phyloP scores from a whole-genome alignment of 2,888 invertebrate genomes.

The Trisateles emortualis region DNA sequence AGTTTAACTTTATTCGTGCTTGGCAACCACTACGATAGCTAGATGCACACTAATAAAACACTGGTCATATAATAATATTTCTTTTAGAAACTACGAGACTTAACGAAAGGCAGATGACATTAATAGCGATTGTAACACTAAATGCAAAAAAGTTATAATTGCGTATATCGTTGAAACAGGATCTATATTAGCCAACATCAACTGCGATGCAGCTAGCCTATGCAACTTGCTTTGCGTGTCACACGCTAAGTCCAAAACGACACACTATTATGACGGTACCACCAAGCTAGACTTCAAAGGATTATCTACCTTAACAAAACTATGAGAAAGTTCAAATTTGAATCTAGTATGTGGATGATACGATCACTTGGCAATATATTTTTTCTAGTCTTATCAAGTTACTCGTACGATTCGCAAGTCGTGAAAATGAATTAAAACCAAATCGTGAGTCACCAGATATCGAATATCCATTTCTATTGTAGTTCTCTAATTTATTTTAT shows the following conservation, averaged over 20 bases:
- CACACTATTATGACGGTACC: conserved; percentile 34
- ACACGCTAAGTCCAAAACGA: conserved; percentile 65
- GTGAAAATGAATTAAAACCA: conserved; percentile 63
- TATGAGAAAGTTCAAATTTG: conserved; percentile 19
- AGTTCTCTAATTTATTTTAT: conserved; percentile 43
- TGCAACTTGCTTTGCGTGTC: conserved; percentile 75
- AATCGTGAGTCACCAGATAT: conserved; percentile 67
- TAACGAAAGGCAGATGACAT: conserved; percentile 7
- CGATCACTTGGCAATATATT: conserved; percentile 21
- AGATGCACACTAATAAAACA: background rate
- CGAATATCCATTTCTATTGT: conserved; percentile 62
- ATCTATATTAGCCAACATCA: conserved; percentile 73
- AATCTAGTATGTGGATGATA: conserved; percentile 10
- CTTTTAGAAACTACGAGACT: background rate
- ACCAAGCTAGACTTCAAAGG: background rate
- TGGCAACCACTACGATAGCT: too few species aligned
- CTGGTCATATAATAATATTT: background rate
- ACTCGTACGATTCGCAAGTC: conserved; percentile 69
- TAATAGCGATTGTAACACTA: conserved; percentile 4
- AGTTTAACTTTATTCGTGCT: too few species aligned
- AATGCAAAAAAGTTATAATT: conserved; percentile 63
- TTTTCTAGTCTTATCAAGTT: conserved; percentile 69
- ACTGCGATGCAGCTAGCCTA: conserved; percentile 72
- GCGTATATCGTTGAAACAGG: conserved; percentile 64
- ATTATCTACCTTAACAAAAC: conserved; percentile 22